Evolutionary conservation across 2,113 vertebrate genomes (phyloP), one percentile per base, ranked within the genome.

Genomic region (Isurus oxyrinchus): DNA sequence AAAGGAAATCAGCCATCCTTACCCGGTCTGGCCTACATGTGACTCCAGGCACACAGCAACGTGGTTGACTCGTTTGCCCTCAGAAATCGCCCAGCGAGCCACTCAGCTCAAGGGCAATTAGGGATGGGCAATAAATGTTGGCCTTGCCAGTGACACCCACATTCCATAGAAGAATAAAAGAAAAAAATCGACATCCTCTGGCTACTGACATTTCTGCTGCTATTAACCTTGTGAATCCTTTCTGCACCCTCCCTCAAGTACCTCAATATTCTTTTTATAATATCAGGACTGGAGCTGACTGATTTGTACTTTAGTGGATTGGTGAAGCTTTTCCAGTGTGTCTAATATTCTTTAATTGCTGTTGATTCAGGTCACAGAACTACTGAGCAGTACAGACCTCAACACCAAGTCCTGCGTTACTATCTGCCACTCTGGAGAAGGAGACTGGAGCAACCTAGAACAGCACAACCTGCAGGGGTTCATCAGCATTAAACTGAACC

Each of bases 361-460:
- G 66, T 72, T 55, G 8, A 27, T 72, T 55, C 97, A 99, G 99
- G 98, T 99, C 96, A 97, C 97, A 96, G 98, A 98, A 84, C 97
- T 98, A 96, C 97, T 99, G 97, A 98, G 98, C 97, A 98, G 97
- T 97, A 97, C 97, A 96, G 98, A 98, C 93, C 97, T 98, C 79
- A 97, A 97, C 96, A 98, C 97, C 97, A 98, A 98, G 96, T 97
- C 98, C 95, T 98, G 97, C 96, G 98, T 99, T 94, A 99, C 99
- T 0, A 98, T 99, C 97, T 99, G 98, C 97, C 99, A 98, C 97
- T 97, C 97, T 97, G 99, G 98, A 97, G 99, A 99, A 97, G 98
- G 99, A 97, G 98, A 98, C 96, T 99, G 99, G 99, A 98, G 98
- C 98, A 98, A 98, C 97, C 98, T 99, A 93, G 98, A 98, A 96